A percentile compares a stretch with the other conserved stretches of the same genome.
Conservation (phyloP, 2,888 invertebrate genomes). For the Myopa tessellatipennis region DNA sequence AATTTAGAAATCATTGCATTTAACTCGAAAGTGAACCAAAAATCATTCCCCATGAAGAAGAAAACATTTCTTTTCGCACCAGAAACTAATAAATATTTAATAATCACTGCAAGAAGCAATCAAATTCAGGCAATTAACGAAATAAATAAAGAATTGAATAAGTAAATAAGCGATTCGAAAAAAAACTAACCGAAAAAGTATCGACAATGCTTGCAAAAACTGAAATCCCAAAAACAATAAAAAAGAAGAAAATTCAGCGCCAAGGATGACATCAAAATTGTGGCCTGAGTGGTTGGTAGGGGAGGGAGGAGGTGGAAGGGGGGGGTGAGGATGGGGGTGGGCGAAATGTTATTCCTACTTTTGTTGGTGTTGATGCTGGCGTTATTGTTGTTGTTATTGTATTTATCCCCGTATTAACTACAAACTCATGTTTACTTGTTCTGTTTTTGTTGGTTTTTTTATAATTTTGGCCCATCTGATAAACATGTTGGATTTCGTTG, state of each 20-base stretch:
- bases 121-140: conserved; percentile 28
- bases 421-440: neutral
- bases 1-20: neutral
- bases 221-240: neutral
- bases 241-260: conserved; percentile 48
- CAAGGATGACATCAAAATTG: conserved; percentile 60
- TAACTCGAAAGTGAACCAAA: neutral
- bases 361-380: neutral
- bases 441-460: neutral
- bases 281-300: neutral
- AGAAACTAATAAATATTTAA: conserved; percentile 49
- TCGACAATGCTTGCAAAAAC: conserved; percentile 22
- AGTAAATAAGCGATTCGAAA: neutral
- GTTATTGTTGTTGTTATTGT: neutral
- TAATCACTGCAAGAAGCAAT: neutral
- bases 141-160: neutral
- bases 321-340: neutral
- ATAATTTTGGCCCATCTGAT: neutral
- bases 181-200: neutral
- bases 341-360: neutral
- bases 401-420: too few species aligned
- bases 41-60: conserved; percentile 2
- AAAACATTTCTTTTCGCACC: conserved; percentile 51
- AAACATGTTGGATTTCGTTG: neutral
- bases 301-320: too few species aligned